A percentile compares a stretch with the other conserved stretches of the same genome.
Evolutionary conservation across 2,113 vertebrate genomes (phyloP).

Genomic region (Oxyruncus cristatus): DNA sequence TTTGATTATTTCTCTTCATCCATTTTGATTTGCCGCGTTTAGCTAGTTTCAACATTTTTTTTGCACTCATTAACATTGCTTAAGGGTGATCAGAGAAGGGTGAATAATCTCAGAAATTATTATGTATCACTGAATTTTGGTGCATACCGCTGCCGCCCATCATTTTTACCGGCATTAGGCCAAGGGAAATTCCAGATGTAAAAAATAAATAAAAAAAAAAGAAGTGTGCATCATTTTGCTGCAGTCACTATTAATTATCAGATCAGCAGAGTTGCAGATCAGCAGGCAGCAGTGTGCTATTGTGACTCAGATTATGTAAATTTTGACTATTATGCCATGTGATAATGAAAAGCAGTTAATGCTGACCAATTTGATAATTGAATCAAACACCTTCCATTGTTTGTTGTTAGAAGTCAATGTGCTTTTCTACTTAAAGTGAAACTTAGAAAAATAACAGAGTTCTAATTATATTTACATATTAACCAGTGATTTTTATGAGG

Average conservation of each 20-base stretch:
- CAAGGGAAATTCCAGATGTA: background rate
- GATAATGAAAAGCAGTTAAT: background rate
- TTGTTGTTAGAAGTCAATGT: background rate
- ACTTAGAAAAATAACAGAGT: background rate
- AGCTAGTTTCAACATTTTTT: background rate
- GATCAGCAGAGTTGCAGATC: background rate
- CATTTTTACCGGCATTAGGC: background rate
- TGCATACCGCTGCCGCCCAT: background rate
- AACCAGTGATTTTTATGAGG: background rate
- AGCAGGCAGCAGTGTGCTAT: background rate
- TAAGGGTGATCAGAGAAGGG: background rate
- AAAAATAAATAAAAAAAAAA: background rate
- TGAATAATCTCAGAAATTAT: background rate
- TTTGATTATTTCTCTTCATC: background rate
- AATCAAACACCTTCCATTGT: background rate
- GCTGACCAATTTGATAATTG: background rate
- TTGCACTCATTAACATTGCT: background rate
- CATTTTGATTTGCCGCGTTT: background rate
- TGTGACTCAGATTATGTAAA: background rate
- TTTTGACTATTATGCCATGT: background rate
- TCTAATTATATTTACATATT: background rate
- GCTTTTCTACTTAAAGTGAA: background rate
- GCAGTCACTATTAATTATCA: background rate
- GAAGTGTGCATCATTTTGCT: background rate
- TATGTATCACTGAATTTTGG: background rate